These are phyloP conservation scores for Cerastis leucographa DNA, from an alignment of 2,888 invertebrate genomes.

Conservation along the genomic window DNA sequence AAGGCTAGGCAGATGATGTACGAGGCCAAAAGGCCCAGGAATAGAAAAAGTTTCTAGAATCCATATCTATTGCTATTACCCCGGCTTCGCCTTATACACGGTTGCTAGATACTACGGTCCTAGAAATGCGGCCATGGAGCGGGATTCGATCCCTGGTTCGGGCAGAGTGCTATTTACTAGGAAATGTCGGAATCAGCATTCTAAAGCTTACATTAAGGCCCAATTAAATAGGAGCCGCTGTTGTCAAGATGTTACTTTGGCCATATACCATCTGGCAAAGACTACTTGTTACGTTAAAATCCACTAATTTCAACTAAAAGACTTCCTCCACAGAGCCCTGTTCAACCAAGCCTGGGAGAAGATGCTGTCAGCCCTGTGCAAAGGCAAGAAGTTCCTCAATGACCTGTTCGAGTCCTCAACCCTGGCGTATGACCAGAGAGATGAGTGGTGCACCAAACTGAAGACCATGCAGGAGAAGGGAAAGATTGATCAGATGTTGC, in stretches of 20 bases:
- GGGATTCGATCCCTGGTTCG: background rate
- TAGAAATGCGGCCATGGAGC: background rate
- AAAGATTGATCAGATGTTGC: conserved; percentile 92
- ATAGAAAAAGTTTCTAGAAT: background rate
- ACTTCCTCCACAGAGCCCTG: conserved; percentile 84
- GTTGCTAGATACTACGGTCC: background rate
- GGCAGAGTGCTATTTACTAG: background rate
- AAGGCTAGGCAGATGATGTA: no score
- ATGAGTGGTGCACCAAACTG: conserved; percentile 93
- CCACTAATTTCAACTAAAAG: background rate
- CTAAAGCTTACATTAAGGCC: background rate
- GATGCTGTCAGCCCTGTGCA: conserved; percentile 85
- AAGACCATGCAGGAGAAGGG: conserved; percentile 93
- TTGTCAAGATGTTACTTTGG: background rate
- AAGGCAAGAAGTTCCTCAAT: conserved; percentile 93
- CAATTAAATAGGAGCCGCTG: background rate
- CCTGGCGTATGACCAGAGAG: conserved; percentile 94
- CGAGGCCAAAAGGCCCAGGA: no score
- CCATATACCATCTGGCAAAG: background rate
- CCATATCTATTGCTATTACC: background rate
- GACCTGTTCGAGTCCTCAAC: conserved; percentile 95
- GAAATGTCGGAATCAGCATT: background rate
- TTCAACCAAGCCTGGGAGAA: conserved; percentile 94
- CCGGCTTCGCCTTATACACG: background rate
- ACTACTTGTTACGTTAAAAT: background rate